Evolutionary conservation across 2,113 vertebrate species (phyloP), one percentile per base, ranked within the genome.

Genomic region (Oceanodroma tethys): DNA sequence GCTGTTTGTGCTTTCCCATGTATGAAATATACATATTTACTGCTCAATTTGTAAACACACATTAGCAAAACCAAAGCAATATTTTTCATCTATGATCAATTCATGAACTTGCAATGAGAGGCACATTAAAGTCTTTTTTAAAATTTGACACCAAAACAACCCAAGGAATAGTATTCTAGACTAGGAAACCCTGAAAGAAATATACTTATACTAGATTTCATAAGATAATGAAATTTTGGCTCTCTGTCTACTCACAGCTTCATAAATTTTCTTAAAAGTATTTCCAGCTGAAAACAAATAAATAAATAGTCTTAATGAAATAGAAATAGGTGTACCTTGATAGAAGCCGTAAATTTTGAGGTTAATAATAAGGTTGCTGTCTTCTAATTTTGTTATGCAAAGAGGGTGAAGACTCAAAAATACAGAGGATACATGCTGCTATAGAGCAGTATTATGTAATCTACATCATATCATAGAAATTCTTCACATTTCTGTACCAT

Each of bases 21-120:
- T 81, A 87, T 93, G 47, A 96, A 95, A 94, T 87, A 82, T 87
- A 75, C 38, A 73, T 85, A 56, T 27, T 92, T 95, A 42, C 38
- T 94, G 34, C 22, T 59, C 73, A 66, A 75, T 96, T 97, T 94
- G 42, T 93, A 96, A 98, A 96, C 47, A 88, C 47, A 21, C 18
- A 40, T 30, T 55, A 80, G 8, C 50, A 63, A 96, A 93, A 79
- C 16, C 23, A 86, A 38, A 86, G 10, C 29, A 84, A 80, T 75
- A 68, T 86, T 34, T 97, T 96, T 85, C 26, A 47, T 60, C 81
- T 72, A 21, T 84, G 32, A 74, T 79, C 62, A 86, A 81, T 68
- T 76, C 6, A 90, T 80, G 47, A 96, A 88, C 73, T 94, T 95
- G n/a, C 10, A 97, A 80, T 79, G 76, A 52, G 32, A 45, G 20